Conservation (phyloP, 92 coral and sea anemone species). For the Palythoa heliodiscus region DNA sequence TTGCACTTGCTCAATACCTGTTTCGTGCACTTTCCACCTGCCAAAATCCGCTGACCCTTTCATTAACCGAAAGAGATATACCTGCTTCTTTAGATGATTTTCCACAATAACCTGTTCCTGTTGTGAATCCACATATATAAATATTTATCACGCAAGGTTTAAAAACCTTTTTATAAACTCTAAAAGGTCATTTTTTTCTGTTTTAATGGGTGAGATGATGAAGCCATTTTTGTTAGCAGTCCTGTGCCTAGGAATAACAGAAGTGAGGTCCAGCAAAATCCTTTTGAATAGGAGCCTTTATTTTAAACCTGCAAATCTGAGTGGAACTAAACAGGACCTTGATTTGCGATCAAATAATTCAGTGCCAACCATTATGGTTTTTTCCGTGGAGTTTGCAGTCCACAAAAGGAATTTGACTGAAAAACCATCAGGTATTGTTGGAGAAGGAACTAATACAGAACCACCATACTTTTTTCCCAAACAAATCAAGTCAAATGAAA, state of each 20-base stretch:
- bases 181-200: neutral
- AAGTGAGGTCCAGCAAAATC: neutral
- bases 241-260: slow-evolving; percentile 21
- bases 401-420: slow-evolving; percentile 18
- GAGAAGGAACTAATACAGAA: neutral
- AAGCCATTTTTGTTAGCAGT: neutral
- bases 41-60: neutral
- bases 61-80: neutral
- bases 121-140: neutral
- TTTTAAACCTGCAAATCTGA: neutral
- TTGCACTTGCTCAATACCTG: neutral
- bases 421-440: neutral
- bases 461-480: neutral
- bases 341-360: slow-evolving; percentile 34
- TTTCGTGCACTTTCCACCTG: neutral
- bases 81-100: neutral
- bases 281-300: slow-evolving; percentile 22
- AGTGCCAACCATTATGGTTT: slow-evolving; percentile 28
- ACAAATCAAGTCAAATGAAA: neutral
- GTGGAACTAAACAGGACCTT: slow-evolving; percentile 17
- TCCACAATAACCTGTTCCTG: neutral
- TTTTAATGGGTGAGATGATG: neutral
- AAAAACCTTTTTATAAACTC: neutral
- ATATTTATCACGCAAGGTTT: neutral
- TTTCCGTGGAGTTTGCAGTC: slow-evolving; percentile 39